Evolutionary conservation across 2,888 invertebrate genomes (phyloP).

Genomic region (Piscicola geometra): DNA sequence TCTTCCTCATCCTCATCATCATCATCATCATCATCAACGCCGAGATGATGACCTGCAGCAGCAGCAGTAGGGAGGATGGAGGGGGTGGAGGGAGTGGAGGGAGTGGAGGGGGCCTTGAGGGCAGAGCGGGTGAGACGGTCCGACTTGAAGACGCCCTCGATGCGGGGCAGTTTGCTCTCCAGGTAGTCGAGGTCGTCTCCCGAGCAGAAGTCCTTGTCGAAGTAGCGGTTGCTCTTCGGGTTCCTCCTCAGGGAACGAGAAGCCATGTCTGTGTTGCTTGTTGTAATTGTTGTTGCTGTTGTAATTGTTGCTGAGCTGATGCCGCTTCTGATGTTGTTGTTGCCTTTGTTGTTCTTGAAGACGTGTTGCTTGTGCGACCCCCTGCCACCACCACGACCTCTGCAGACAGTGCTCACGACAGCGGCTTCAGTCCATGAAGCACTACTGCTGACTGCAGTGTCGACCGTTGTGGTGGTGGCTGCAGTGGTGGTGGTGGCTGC

Average conservation of each 20-base stretch:
- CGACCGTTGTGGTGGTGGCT: background rate
- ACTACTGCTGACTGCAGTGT: background rate
- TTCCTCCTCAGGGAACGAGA: conserved; percentile 16
- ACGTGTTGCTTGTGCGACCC: too few relatives aligned
- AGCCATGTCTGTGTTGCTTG: too few relatives aligned
- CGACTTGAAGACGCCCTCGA: background rate
- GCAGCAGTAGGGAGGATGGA: too few relatives aligned
- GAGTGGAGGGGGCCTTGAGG: background rate
- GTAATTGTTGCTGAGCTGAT: too few relatives aligned
- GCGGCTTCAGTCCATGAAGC: background rate
- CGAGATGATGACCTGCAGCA: too few relatives aligned
- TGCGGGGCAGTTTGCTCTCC: conserved; percentile 1
- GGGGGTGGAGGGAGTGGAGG: too few relatives aligned
- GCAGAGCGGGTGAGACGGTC: conserved; percentile 24
- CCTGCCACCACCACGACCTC: too few relatives aligned
- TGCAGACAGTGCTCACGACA: background rate
- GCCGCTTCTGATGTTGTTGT: too few relatives aligned
- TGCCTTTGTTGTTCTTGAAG: too few relatives aligned
- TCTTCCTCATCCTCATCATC: conserved; percentile 7
- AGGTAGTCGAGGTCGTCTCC: conserved; percentile 26
- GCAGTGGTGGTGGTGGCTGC: background rate
- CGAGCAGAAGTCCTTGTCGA: conserved; percentile 23
- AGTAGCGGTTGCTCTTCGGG: conserved; percentile 8
- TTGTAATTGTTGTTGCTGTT: too few relatives aligned
- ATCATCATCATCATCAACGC: background rate